phyloP scores from a whole-genome alignment of 1,140 invertebrate genomes.

The Hydropsyche tenuis region DNA sequence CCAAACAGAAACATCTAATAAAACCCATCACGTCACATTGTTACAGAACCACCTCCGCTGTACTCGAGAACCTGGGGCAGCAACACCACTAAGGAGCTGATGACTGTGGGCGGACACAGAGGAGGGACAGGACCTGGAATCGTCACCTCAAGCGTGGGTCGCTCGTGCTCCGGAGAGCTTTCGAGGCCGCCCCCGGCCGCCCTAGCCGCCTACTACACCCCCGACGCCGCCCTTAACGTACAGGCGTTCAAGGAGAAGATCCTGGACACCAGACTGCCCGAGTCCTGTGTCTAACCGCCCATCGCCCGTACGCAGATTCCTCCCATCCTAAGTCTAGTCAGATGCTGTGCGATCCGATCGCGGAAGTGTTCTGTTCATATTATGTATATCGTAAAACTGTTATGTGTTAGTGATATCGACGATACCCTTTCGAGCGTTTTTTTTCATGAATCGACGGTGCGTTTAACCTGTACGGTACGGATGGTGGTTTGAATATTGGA shows the following conservation, averaged over 20 bases:
- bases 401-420: too few species aligned
- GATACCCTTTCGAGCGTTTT: too few species aligned
- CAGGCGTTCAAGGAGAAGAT: conserved; percentile 50
- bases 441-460: too few species aligned
- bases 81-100: conserved; percentile 38
- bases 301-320: too few species aligned
- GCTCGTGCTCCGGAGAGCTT: conserved; percentile 45
- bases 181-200: conserved; percentile 42
- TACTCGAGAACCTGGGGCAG: conserved; percentile 48
- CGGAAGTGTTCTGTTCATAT: too few species aligned
- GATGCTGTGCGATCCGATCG: too few species aligned
- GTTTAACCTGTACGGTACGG: too few species aligned
- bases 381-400: too few species aligned
- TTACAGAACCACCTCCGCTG: conserved; percentile 46
- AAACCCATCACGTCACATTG: not conserved
- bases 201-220: conserved; percentile 48
- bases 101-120: conserved; percentile 15
- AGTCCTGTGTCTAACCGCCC: conserved; percentile 46
- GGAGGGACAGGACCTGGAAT: conserved; percentile 3
- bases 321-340: not conserved
- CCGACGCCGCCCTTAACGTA: conserved; percentile 48
- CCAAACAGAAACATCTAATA: too few species aligned
- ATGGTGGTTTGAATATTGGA: too few species aligned
- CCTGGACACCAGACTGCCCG: conserved; percentile 47
- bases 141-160: conserved; percentile 33